These are phyloP conservation scores for Tetraodon nigroviridis DNA, from an alignment of 2,113 vertebrate genomes.

Conservation along the genomic window DNA sequence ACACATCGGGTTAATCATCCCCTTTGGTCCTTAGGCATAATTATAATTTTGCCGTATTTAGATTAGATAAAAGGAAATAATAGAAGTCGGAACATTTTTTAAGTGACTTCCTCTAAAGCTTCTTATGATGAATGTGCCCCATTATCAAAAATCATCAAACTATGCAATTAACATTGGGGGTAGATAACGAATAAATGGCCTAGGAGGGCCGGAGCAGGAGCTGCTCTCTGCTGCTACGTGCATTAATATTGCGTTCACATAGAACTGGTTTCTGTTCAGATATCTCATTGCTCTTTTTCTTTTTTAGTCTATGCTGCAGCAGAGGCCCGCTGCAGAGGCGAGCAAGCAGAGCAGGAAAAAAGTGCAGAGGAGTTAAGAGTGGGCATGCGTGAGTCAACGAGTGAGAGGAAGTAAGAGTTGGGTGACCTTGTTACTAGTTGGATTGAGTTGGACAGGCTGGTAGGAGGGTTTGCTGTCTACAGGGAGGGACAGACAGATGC, in stretches of 20 bases:
- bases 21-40: conserved; percentile 49
- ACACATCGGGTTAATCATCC: conserved; percentile 27
- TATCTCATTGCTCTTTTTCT: conserved; percentile 28
- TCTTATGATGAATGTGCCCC: conserved; percentile 53
- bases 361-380: conserved; percentile 43
- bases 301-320: conserved; percentile 37
- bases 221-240: conserved; percentile 17
- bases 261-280: conserved; percentile 41
- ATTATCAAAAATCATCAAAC: conserved; percentile 59
- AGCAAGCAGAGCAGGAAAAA: conserved; percentile 38
- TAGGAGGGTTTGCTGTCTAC: conserved; percentile 89
- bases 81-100: conserved; percentile 22
- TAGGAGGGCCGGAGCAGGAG: conserved; percentile 28
- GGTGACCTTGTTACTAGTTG: conserved; percentile 87
- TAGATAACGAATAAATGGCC: conserved; percentile 47
- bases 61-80: conserved; percentile 60
- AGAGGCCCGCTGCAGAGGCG: conserved; percentile 38
- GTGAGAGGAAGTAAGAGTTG: conserved; percentile 72
- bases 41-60: conserved; percentile 52
- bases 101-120: conserved; percentile 34
- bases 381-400: conserved; percentile 47
- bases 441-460: conserved; percentile 90
- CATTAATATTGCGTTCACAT: conserved; percentile 30
- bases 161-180: conserved; percentile 59
- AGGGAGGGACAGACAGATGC: conserved; percentile 92